phyloP scores from a whole-genome alignment of 1,140 invertebrate species.

The Frieseomelitta varia region DNA sequence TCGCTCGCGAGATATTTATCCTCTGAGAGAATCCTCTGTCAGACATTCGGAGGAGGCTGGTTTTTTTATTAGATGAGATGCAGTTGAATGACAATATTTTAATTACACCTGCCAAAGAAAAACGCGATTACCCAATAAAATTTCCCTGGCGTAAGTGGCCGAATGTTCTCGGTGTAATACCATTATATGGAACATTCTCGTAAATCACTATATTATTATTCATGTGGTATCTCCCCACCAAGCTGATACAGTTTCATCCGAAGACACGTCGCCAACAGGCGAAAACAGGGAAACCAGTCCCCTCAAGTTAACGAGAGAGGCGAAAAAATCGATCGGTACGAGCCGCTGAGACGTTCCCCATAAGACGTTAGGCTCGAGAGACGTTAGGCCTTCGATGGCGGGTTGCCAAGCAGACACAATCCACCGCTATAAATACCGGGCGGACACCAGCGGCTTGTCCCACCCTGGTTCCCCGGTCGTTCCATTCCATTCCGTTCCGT shows the following conservation, averaged over 20 bases:
- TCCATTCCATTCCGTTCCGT: constrained; percentile 54
- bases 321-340: too few species aligned
- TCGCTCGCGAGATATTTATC: constrained; percentile 17
- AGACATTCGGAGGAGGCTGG: background rate
- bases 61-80: too few species aligned
- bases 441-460: constrained; percentile 54
- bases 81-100: too few species aligned
- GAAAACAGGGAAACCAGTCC: too few species aligned
- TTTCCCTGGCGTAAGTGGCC: too few species aligned
- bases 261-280: background rate
- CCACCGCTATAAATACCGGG: constrained; percentile 77
- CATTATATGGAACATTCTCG: background rate
- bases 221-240: background rate
- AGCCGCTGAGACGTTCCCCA: constrained; percentile 31
- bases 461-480: constrained; percentile 13
- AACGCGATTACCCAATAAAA: too few species aligned
- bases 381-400: constrained; percentile 68
- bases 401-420: constrained; percentile 77
- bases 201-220: background rate
- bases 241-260: background rate
- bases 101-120: too few species aligned
- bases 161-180: too few species aligned
- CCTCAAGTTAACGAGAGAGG: too few species aligned
- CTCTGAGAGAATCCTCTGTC: background rate
- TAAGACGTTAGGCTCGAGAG: constrained; percentile 50